Conservation (phyloP, 2,113 vertebrate species). For the Zapus hudsonius region DNA sequence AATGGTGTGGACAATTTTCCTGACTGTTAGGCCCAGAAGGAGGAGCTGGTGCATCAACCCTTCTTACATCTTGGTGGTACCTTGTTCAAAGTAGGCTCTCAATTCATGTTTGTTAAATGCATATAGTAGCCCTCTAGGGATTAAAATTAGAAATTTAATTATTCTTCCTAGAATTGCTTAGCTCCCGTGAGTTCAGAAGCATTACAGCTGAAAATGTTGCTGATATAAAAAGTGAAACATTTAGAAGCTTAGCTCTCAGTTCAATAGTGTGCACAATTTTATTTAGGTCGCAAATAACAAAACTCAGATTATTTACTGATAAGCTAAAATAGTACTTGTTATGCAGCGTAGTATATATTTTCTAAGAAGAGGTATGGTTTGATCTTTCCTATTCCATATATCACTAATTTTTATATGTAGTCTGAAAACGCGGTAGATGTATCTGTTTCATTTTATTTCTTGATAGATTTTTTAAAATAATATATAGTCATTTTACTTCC, state of each 20-base stretch:
- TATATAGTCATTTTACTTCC: background rate
- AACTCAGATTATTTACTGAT: no score
- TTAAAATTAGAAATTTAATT: constrained; percentile 63
- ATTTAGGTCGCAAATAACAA: background rate
- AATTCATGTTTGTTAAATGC: constrained; percentile 11
- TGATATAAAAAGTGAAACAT: constrained; percentile 15
- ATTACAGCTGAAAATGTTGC: background rate
- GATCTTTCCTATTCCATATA: background rate
- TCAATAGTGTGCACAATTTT: background rate
- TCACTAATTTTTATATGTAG: background rate
- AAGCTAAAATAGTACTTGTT: background rate
- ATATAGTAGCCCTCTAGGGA: constrained; percentile 30
- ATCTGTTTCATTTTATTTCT: background rate
- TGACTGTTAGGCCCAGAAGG: background rate
- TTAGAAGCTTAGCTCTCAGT: background rate
- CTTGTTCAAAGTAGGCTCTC: background rate
- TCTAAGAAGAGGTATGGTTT: background rate
- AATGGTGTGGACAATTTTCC: background rate
- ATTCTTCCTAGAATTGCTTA: constrained; percentile 48
- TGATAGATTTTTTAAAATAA: background rate
- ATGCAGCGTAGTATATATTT: background rate
- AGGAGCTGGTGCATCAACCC: background rate
- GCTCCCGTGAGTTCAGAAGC: constrained; percentile 29
- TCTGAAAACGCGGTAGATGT: background rate
- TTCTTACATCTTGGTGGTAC: background rate